Percentiles rank a stretch among this genome's conserved stretches.
Conservation (phyloP, 2,113 vertebrate species). For the Oreochromis aureus region DNA sequence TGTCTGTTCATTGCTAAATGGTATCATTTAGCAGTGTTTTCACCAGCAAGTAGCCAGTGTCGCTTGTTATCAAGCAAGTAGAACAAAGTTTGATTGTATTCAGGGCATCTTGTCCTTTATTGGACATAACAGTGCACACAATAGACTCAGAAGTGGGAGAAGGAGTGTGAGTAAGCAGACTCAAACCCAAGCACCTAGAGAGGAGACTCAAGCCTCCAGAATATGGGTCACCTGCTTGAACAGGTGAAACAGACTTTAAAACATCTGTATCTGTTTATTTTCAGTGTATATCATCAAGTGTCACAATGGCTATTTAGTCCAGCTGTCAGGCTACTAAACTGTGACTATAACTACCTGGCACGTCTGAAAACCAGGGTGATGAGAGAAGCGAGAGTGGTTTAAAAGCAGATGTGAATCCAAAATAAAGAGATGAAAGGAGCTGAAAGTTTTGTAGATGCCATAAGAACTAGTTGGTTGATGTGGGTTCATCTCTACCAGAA, state of each 20-base stretch:
- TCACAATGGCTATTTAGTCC: not conserved
- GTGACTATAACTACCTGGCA: not conserved
- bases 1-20: not conserved
- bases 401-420: not conserved
- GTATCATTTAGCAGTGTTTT: not conserved
- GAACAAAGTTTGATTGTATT: not conserved
- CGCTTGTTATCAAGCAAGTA: not conserved
- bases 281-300: not conserved
- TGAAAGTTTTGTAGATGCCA: not conserved
- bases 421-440: not conserved
- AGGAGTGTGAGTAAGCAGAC: not conserved
- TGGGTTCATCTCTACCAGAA: not conserved
- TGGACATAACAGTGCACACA: not conserved
- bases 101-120: not conserved
- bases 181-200: not conserved
- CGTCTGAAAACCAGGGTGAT: not conserved
- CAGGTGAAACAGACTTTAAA: not conserved
- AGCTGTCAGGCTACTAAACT: not conserved
- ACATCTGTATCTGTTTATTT: not conserved
- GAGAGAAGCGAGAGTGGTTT: not conserved
- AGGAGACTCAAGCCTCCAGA: not conserved
- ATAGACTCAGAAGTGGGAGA: not conserved
- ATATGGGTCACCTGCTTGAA: not conserved
- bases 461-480: not conserved
- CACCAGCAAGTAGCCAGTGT: not conserved